Base-by-base conservation (phyloP, 2,113 vertebrate genomes). In the Columbina picui region DNA sequence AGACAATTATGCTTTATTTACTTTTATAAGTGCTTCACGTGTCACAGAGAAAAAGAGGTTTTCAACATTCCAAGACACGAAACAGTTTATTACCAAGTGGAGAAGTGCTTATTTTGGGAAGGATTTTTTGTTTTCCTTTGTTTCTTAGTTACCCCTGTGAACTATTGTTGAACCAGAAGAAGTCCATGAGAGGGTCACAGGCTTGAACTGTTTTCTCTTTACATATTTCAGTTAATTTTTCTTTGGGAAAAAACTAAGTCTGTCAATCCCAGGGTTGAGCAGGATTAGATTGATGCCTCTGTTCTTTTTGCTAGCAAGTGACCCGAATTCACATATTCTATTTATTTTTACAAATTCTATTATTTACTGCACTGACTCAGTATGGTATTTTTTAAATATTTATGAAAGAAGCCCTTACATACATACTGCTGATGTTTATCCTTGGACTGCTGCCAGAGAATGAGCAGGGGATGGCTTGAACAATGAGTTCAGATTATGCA, bases 401-500 rank as follows among this genome's bases (percentile, higher is more conserved):
- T 87, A 71, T 65, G 78, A 55, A 91, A 81, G 70, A 41, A 77
- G n/a, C 68, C 26, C 67, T 90, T 95, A 89, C 61, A 30, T 63
- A 59, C 67, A 57, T 4, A 32, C 8, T 25, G 69, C 41, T 89
- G 39, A 38, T 89, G 69, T 87, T 94, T 94, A 30, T 89, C 92
- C 83, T 71, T 57, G 87, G 39, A 38, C 70, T 89, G 70, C 19
- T 93, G 87, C 55, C 60, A 63, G 47, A 50, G 38, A 86, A 53
- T 15, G 87, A 85, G 29, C 47, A 84, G 49, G 5, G 52, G 10
- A 60, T 43, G 22, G n/a, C 43, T 91, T 41, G 73, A 96, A 94
- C 69, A 95, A 94, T 87, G 84, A 79, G 49, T 80, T 79, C 4
- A 41, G 74, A 74, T 93, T 75, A 93, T 93, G 39, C 92, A 92